Percentiles rank a stretch among this genome's conserved stretches.
Conservation (phyloP, 2,888 invertebrate genomes). For the Agrilus biguttatus region DNA sequence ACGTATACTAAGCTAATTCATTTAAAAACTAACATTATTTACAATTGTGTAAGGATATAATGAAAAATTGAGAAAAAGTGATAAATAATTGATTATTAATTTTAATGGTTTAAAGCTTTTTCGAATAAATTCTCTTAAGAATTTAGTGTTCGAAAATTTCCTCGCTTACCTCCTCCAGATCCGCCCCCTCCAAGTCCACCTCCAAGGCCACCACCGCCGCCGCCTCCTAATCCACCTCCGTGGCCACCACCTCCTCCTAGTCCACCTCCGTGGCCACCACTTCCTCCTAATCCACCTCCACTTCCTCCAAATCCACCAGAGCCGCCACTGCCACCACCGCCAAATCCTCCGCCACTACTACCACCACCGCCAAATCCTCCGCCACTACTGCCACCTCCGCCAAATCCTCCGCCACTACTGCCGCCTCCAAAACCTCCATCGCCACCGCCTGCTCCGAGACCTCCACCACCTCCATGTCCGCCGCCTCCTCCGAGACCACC, state of each 20-base stretch:
- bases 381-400: constrained; percentile 6
- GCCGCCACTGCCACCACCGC: background rate
- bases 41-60: too few relatives aligned
- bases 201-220: background rate
- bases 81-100: too few relatives aligned
- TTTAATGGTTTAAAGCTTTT: too few relatives aligned
- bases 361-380: constrained; percentile 1
- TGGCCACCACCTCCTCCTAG: background rate
- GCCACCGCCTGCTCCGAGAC: constrained; percentile 1
- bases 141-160: background rate
- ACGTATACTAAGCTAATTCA: too few relatives aligned
- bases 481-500: constrained; percentile 7
- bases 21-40: too few relatives aligned
- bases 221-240: background rate
- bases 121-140: too few relatives aligned
- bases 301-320: background rate
- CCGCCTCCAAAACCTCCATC: constrained; percentile 2
- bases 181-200: background rate
- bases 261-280: background rate
- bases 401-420: constrained; percentile 6
- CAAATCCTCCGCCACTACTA: background rate
- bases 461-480: constrained; percentile 4
- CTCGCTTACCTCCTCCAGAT: background rate
- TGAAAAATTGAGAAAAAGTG: too few relatives aligned
- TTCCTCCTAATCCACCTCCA: background rate